A percentile compares a stretch with the other conserved stretches of the same genome.
Conservation (phyloP, 1,140 invertebrate species). For the Acromyrmex echinatior region DNA sequence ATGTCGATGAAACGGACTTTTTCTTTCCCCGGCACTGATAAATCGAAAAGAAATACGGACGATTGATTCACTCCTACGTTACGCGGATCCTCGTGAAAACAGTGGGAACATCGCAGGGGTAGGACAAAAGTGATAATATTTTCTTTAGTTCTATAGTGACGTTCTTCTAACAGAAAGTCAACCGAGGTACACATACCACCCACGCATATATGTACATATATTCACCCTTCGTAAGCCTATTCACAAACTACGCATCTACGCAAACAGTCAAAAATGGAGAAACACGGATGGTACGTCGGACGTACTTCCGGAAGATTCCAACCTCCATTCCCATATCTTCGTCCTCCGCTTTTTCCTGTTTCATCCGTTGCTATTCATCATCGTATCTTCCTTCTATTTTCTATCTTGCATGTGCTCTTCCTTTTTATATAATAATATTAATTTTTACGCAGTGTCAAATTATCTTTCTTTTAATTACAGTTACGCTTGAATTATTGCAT, state of each 20-base stretch:
- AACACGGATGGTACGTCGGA: constrained; percentile 78
- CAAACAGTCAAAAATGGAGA: constrained; percentile 86
- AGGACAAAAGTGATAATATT: constrained; percentile 58
- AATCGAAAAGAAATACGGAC: constrained; percentile 66
- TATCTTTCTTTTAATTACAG: constrained; percentile 15
- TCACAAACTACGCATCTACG: constrained; percentile 55
- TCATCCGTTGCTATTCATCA: constrained; percentile 60
- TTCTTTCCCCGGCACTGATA: constrained; percentile 50
- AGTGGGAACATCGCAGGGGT: constrained; percentile 3
- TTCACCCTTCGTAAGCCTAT: constrained; percentile 46
- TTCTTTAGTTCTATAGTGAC: constrained; percentile 49
- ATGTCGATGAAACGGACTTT: constrained; percentile 62
- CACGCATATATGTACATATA: background rate
- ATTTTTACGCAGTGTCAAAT: constrained; percentile 40
- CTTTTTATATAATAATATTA: constrained; percentile 33
- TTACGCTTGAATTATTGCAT: background rate
- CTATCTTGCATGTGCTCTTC: background rate
- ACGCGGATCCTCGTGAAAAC: constrained; percentile 58
- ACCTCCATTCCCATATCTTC: constrained; percentile 62
- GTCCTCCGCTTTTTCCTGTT: constrained; percentile 60
- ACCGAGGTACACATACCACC: background rate
- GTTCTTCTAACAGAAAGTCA: constrained; percentile 38
- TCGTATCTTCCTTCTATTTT: constrained; percentile 53
- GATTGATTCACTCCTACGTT: constrained; percentile 63
- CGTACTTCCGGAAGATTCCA: constrained; percentile 83